Conservation (phyloP, 2,888 invertebrate genomes). For the Spodoptera littoralis region DNA sequence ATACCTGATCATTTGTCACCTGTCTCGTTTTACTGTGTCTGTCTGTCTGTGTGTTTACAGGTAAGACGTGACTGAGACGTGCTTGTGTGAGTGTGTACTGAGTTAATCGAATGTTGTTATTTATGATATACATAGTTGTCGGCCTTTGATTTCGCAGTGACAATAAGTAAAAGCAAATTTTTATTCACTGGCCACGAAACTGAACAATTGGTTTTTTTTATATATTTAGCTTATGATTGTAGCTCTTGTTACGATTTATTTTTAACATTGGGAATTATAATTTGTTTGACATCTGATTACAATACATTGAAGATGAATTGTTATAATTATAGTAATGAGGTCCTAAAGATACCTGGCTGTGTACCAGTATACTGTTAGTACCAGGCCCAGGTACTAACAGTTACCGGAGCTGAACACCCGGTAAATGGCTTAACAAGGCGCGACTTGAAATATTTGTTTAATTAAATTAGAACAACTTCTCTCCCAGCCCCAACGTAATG, state of each 20-base stretch:
- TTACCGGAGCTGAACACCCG: constrained; percentile 3
- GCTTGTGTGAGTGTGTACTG: background rate
- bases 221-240: too few relatives aligned
- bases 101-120: too few relatives aligned
- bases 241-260: too few relatives aligned
- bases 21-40: background rate
- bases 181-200: too few relatives aligned
- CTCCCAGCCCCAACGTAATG: constrained; percentile 14
- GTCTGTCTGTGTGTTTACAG: background rate
- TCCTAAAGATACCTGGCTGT: background rate
- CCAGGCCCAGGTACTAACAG: constrained; percentile 3
- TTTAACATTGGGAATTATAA: too few relatives aligned
- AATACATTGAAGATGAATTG: too few relatives aligned
- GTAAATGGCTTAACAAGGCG: constrained; percentile 8
- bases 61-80: background rate
- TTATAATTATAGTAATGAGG: too few relatives aligned
- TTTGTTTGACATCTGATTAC: too few relatives aligned
- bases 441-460: constrained; percentile 39
- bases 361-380: constrained; percentile 1
- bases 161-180: too few relatives aligned
- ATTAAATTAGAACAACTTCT: constrained; percentile 33
- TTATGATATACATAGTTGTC: too few relatives aligned
- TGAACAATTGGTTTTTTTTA: too few relatives aligned
- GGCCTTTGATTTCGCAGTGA: too few relatives aligned
- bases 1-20: constrained; percentile 42